Evolutionary conservation across 2,888 invertebrate genomes (phyloP).

Genomic region (Dioctria rufipes): DNA sequence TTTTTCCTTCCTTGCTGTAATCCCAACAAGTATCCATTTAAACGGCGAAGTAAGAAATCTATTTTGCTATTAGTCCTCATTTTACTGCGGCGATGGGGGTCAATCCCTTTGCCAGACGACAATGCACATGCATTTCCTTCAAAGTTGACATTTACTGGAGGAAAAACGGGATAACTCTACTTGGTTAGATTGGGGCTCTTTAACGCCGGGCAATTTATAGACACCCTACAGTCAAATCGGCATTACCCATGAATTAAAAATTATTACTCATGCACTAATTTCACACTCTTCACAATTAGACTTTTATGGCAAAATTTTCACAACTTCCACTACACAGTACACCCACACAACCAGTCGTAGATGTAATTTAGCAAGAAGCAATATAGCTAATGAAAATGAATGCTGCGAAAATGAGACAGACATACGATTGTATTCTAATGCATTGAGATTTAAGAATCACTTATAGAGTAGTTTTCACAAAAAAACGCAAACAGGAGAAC

Average conservation of each 20-base stretch:
- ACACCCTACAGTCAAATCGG: background rate
- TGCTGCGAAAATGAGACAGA: conserved; percentile 6
- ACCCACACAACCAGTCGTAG: conserved; percentile 27
- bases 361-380: conserved; percentile 8
- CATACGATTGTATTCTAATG: background rate
- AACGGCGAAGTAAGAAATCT: background rate
- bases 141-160: conserved; percentile 20
- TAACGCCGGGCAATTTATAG: background rate
- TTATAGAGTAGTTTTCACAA: background rate
- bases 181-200: background rate
- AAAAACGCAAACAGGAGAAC: conserved; percentile 21
- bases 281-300: conserved; percentile 19
- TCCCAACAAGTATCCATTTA: conserved; percentile 8
- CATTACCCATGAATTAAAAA: conserved; percentile 1
- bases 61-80: background rate
- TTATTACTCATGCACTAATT: conserved; percentile 47
- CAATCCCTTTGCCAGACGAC: background rate
- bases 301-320: conserved; percentile 15
- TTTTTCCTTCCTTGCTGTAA: conserved; percentile 29
- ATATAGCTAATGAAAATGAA: background rate
- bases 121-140: conserved; percentile 21
- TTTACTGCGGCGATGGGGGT: background rate
- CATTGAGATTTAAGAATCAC: no score
- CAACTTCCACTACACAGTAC: conserved; percentile 23
- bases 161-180: conserved; percentile 5